These are phyloP conservation scores for Tribolium madens DNA, from an alignment of 1,140 invertebrate genomes.

Conservation along the genomic window DNA sequence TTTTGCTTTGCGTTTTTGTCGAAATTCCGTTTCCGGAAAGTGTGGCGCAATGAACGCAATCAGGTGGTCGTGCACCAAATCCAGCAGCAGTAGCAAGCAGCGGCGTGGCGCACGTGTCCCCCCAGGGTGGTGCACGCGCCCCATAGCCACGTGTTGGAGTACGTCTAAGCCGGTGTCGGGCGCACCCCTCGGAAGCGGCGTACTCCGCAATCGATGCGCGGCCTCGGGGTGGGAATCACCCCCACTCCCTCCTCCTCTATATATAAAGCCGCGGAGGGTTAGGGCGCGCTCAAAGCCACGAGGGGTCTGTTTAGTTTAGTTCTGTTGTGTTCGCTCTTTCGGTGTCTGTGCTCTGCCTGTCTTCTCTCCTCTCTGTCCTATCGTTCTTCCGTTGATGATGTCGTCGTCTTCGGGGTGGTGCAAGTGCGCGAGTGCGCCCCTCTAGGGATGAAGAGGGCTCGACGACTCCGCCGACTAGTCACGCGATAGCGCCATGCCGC, in stretches of 20 bases:
- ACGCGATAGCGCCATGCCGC: constrained; percentile 75
- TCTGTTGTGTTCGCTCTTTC: constrained; percentile 55
- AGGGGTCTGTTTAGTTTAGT: constrained; percentile 65
- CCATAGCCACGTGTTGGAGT: constrained; percentile 60
- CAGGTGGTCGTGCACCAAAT: constrained; percentile 18
- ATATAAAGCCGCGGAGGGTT: constrained; percentile 66
- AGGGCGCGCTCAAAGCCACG: constrained; percentile 66
- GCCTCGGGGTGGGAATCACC: constrained; percentile 47
- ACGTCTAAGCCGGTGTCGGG: constrained; percentile 44
- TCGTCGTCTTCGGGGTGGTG: constrained; percentile 62
- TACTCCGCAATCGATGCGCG: constrained; percentile 62
- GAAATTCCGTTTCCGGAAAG: constrained; percentile 24
- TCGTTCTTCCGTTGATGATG: constrained; percentile 55
- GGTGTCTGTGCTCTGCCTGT: constrained; percentile 51
- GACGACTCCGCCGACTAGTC: constrained; percentile 65
- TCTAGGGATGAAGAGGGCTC: not conserved
- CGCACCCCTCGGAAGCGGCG: constrained; percentile 49
- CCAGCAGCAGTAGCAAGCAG: constrained; percentile 21
- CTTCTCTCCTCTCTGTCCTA: constrained; percentile 61
- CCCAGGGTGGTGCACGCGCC: constrained; percentile 54
- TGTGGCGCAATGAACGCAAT: constrained; percentile 53
- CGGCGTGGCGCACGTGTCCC: constrained; percentile 54
- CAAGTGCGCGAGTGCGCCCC: constrained; percentile 55
- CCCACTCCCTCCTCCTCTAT: constrained; percentile 55
- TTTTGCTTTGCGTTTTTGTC: not conserved